phyloP scores from a whole-genome alignment of 2,888 invertebrate species.

The Silvanus unidentatus region DNA sequence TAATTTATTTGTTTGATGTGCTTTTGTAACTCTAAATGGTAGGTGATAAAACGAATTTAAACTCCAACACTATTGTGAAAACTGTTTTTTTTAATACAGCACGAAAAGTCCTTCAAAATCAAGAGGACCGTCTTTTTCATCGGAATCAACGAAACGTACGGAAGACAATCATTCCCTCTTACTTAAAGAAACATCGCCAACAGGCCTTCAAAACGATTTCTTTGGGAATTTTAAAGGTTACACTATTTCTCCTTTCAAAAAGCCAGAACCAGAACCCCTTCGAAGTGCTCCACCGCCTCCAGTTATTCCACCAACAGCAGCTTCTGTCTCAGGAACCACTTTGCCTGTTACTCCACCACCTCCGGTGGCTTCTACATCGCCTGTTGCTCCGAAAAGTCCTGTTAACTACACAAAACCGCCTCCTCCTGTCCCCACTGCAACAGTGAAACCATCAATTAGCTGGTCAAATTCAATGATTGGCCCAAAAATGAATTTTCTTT shows the following conservation, averaged over 20 bases:
- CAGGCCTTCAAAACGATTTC: constrained; percentile 52
- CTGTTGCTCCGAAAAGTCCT: constrained; percentile 2
- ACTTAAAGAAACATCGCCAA: constrained; percentile 34
- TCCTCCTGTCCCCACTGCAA: constrained; percentile 27
- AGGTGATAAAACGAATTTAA: no score
- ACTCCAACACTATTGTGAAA: no score
- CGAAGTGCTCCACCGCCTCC: constrained; percentile 58
- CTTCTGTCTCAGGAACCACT: constrained; percentile 33
- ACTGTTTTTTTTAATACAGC: no score
- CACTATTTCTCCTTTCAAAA: constrained; percentile 60
- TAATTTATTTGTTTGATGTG: no score
- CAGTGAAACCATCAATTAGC: constrained; percentile 33
- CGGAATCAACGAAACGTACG: constrained; percentile 49
- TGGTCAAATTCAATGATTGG: constrained; percentile 19
- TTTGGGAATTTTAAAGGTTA: constrained; percentile 87
- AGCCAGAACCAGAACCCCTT: constrained; percentile 34
- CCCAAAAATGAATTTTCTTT: constrained; percentile 20
- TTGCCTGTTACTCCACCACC: constrained; percentile 11
- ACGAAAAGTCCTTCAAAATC: constrained; percentile 40
- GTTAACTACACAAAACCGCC: constrained; percentile 16
- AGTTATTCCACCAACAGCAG: constrained; percentile 20
- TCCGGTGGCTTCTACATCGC: no score
- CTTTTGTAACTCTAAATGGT: no score
- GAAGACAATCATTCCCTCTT: constrained; percentile 68
- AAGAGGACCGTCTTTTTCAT: constrained; percentile 41